Evolutionary conservation across 2,113 vertebrate species (phyloP), one percentile per base, ranked within the genome.

Genomic region (Phalacrocorax aristotelis): DNA sequence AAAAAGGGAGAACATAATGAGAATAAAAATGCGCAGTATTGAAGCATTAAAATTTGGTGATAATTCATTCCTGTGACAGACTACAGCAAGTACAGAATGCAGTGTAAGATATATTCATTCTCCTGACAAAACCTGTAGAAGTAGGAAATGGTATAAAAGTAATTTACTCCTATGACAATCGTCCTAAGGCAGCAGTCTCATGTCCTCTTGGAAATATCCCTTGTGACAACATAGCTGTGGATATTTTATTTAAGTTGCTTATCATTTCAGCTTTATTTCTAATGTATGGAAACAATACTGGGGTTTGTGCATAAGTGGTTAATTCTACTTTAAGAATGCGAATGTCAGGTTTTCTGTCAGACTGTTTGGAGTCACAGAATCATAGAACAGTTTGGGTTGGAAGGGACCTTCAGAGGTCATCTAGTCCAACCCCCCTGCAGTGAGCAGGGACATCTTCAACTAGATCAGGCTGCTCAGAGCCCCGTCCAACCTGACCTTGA

Each of bases 41-140:
- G 94, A 93, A 95, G 92, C 71, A 96, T 95, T 86, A 97, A 95
- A 95, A 95, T 93, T 88, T 93, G 58, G 81, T 92, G 68, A 97
- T 96, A 97, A 96, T 95, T 98, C 93, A 97, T 92, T 95, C n/a
- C 62, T 74, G n/a, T 94, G 92, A 96, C 94, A 97, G 92, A 91
- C 83, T 93, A 83, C 75, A 95, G 93, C 93, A 90, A 90, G 92
- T 89, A 77, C 57, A 83, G 79, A 96, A 95, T 94, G 65, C 88
- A 82, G 46, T 72, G 57, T 65, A 86, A 91, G 86, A 94, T 74
- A 76, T 81, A 97, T 93, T 91, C 54, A 92, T 87, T 97, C 88
- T 94, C 48, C 93, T 46, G 44, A 95, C 89, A 97, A 81, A 95
- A 94, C 74, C 78, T 94, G 36, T 92, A 90, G 84, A 95, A 89